phyloP scores from a whole-genome alignment of 2,113 vertebrate genomes.

The Maccullochella peelii region DNA sequence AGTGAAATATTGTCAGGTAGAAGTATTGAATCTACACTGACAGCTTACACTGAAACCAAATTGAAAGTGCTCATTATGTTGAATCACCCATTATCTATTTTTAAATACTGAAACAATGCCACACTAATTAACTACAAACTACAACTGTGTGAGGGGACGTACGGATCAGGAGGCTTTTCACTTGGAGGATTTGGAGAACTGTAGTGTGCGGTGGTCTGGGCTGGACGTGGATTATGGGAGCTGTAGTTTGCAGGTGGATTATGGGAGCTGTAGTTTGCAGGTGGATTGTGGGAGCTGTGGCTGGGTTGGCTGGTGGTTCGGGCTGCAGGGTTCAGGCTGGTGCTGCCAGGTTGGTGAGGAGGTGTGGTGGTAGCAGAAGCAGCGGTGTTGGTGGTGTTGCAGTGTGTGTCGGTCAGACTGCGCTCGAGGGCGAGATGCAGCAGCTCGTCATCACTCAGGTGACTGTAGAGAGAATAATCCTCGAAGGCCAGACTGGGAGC shows the following conservation, averaged over 20 bases:
- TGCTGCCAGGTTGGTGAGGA: conserved; percentile 54
- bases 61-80: no score
- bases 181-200: conserved; percentile 71
- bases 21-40: no score
- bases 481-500: conserved; percentile 77
- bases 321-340: conserved; percentile 75
- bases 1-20: no score
- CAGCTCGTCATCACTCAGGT: conserved; percentile 92
- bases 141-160: conserved; percentile 12
- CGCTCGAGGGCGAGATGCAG: conserved; percentile 93
- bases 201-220: conserved; percentile 40
- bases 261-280: conserved; percentile 15
- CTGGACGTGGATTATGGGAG: conserved; percentile 7
- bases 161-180: conserved; percentile 64
- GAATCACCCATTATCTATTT: no score
- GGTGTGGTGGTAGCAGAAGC: background rate
- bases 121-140: no score
- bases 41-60: no score
- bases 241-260: conserved; percentile 6
- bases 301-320: background rate
- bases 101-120: no score
- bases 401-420: conserved; percentile 85
- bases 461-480: conserved; percentile 92
- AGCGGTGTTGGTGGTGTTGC: background rate
- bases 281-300: conserved; percentile 3